phyloP scores from a whole-genome alignment of 2,888 invertebrate genomes.

The Morpho helenor region DNA sequence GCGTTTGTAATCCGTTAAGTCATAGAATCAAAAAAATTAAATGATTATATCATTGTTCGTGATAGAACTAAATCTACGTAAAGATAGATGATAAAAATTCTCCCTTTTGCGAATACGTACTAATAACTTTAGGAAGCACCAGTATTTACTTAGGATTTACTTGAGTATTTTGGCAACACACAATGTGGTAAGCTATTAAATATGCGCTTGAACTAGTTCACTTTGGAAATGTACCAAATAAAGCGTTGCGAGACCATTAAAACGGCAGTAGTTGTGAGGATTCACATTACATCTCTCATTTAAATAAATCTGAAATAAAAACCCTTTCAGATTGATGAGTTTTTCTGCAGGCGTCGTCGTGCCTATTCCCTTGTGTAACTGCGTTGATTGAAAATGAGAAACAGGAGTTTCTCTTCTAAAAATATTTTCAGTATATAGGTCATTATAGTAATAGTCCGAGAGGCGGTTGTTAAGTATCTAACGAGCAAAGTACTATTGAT shows the following conservation, averaged over 20 bases:
- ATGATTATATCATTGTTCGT: no score
- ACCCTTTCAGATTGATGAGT: constrained; percentile 25
- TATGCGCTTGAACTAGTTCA: constrained; percentile 35
- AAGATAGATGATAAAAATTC: background rate
- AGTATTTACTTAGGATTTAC: background rate
- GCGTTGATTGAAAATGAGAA: constrained; percentile 24
- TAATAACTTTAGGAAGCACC: background rate
- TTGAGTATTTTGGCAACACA: constrained; percentile 39
- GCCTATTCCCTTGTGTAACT: constrained; percentile 16
- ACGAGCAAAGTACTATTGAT: no score
- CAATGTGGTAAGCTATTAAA: constrained; percentile 35
- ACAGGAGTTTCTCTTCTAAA: constrained; percentile 18
- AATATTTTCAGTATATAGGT: constrained; percentile 20
- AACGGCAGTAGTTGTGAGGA: background rate
- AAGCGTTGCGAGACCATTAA: constrained; percentile 8
- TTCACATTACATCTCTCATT: constrained; percentile 13
- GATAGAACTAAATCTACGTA: no score
- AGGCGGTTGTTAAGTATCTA: background rate
- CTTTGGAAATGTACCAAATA: constrained; percentile 19
- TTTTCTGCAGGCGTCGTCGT: constrained; percentile 12
- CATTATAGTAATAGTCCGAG: constrained; percentile 9
- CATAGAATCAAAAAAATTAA: no score
- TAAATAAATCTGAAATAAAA: constrained; percentile 18
- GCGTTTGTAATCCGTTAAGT: no score
- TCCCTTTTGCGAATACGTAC: no score